A percentile compares a stretch with the other conserved stretches of the same genome.
Conservation (phyloP, 2,888 invertebrate genomes). For the Athalia circularis region DNA sequence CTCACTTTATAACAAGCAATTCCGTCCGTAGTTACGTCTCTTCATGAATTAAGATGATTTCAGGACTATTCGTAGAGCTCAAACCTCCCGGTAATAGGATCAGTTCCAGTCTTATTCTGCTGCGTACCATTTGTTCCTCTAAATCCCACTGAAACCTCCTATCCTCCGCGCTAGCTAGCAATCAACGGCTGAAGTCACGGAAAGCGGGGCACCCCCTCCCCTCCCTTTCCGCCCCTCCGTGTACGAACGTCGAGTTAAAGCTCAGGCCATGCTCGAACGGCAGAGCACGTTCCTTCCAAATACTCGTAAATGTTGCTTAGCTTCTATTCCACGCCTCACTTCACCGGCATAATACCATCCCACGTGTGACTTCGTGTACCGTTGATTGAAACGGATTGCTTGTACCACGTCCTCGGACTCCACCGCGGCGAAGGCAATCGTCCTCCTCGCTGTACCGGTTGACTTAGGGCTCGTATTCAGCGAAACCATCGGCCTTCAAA, state of each 20-base stretch:
- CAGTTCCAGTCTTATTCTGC: conserved; percentile 11
- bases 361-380: conserved; percentile 29
- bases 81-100: conserved; percentile 22
- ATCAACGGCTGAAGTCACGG: conserved; percentile 27
- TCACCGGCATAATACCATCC: conserved; percentile 7
- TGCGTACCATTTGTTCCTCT: conserved; percentile 21
- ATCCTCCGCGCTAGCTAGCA: conserved; percentile 7
- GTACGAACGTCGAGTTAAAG: too few species aligned
- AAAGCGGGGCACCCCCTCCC: conserved; percentile 15
- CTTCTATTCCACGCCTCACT: conserved; percentile 25
- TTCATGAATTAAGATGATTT: conserved; percentile 41
- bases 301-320: conserved; percentile 31
- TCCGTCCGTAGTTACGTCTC: conserved; percentile 14
- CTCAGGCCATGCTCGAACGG: not conserved
- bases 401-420: not conserved
- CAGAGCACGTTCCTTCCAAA: conserved; percentile 33
- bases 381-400: conserved; percentile 41
- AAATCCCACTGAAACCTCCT: conserved; percentile 23
- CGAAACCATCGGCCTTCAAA: not conserved
- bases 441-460: not conserved
- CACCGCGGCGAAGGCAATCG: not conserved
- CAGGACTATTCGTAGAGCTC: conserved; percentile 31
- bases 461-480: not conserved
- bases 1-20: conserved; percentile 26
- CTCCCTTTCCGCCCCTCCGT: too few species aligned